Evolutionary conservation across 1,140 invertebrate species (phyloP), one percentile per base, ranked within the genome.

Genomic region (Cotesia chilonis): DNA sequence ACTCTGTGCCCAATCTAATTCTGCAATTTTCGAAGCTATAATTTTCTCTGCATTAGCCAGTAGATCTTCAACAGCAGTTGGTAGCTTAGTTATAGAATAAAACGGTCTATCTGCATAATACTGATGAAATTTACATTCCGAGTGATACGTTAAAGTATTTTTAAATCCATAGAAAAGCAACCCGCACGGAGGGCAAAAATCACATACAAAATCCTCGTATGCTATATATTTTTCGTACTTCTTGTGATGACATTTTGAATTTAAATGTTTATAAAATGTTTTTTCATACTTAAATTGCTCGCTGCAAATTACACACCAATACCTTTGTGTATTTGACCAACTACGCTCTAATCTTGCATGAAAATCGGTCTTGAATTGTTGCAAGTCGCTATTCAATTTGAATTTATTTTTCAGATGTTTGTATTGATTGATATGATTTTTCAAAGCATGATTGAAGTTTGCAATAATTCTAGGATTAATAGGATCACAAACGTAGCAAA

Each of bases 241-340:
- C 52, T 28, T 70, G 9, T 41, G 61, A 7, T 51, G 69, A 55
- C 14, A 66, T 35, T 36, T 41, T 3, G 20, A 1, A 14, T 38
- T 12, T 14, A 81, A 68, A 74, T 81, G 80, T 38, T 69, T 59
- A 4, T 51, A 54, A 67, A 82, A 84, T 41, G 73, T 38, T 51
- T 75, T 17, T 71, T 83, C 82, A 9, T n/a, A 61, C 0, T 57
- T 20, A 38, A 74, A 80, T 3, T 57, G 60, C 6, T 0, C 9
- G 3, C 35, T 5, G 59, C 82, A 84, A 47, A 80, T 73, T 4
- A 66, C 70, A 47, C 81, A 84, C 74, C 75, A 78, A 55, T 73
- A 79, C 28, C 61, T 73, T 51, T 75, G 51, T 4, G 79, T 68
- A 12, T 75, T 52, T 73, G 77, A 74, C 74, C 77, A 79, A 73